Evolutionary conservation across 2,888 invertebrate genomes (phyloP).

Genomic region (Malachius bipustulatus): DNA sequence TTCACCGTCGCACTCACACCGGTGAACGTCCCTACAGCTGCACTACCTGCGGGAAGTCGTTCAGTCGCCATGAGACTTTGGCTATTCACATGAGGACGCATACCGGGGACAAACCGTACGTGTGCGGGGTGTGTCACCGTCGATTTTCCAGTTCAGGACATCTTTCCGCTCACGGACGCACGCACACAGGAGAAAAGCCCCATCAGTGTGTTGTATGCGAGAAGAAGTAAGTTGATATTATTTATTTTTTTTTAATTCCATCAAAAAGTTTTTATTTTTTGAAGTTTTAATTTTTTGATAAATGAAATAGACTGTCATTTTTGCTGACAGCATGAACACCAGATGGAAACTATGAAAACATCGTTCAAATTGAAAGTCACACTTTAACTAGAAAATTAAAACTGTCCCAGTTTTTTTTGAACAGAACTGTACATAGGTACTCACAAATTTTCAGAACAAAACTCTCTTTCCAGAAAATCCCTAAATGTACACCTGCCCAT

Average conservation of each 20-base stretch:
- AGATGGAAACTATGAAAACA: no score
- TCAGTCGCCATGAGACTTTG: conserved; percentile 32
- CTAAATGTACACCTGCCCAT: no score
- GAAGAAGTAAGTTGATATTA: conserved; percentile 34
- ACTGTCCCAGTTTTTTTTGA: no score
- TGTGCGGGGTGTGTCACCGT: conserved; percentile 33
- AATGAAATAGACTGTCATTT: not conserved
- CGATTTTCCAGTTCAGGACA: conserved; percentile 36
- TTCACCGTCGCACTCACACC: conserved; percentile 36
- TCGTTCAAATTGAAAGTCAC: no score
- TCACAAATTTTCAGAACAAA: no score
- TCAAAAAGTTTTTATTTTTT: not conserved
- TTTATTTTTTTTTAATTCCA: no score
- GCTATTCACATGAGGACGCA: conserved; percentile 35
- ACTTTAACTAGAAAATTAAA: no score
- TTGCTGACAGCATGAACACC: not conserved
- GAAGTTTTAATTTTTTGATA: not conserved
- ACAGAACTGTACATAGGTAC: no score
- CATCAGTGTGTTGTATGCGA: conserved; percentile 33
- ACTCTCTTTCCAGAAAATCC: no score
- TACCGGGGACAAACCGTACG: conserved; percentile 35
- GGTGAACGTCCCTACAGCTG: conserved; percentile 37
- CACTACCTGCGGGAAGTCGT: conserved; percentile 22
- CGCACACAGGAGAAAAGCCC: conserved; percentile 36
- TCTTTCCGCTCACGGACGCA: conserved; percentile 35